Evolutionary conservation across 2,113 vertebrate genomes (phyloP).

Genomic region (Crotalus viridis): DNA sequence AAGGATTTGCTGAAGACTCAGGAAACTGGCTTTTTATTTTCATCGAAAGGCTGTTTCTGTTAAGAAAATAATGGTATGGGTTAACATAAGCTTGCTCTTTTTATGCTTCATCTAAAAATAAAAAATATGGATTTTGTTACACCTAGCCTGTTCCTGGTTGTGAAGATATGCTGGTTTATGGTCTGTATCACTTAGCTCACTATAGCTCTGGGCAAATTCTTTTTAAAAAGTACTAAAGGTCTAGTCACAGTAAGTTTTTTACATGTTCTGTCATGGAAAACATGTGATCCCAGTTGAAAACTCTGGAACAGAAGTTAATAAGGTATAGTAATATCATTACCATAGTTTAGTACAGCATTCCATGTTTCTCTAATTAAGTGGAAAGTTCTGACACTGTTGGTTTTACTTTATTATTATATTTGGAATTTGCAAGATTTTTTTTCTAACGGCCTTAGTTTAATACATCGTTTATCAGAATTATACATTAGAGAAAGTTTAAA

Average conservation of each 20-base stretch:
- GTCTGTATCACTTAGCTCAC: neutral
- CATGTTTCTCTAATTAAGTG: neutral
- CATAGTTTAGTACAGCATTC: conserved; percentile 6
- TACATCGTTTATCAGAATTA: neutral
- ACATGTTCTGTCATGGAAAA: neutral
- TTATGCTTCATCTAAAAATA: conserved; percentile 13
- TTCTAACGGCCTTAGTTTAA: neutral
- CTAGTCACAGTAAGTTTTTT: neutral
- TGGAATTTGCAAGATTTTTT: neutral
- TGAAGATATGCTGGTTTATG: neutral
- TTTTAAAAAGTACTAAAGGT: neutral
- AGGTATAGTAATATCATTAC: neutral
- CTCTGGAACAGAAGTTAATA: conserved; percentile 6
- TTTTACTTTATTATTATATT: conserved; percentile 9
- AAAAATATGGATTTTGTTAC: conserved; percentile 23
- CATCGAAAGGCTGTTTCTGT: conserved; percentile 36
- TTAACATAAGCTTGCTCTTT: conserved; percentile 4
- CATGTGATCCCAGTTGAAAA: neutral
- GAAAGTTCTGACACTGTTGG: neutral
- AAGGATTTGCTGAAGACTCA: conserved; percentile 23
- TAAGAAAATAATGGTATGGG: conserved; percentile 19
- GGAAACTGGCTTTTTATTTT: conserved; percentile 23
- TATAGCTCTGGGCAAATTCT: neutral
- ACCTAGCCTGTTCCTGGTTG: neutral
- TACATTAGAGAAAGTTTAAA: conserved; percentile 6